phyloP scores from a whole-genome alignment of 2,888 invertebrate genomes.

The Aphidius colemani region DNA sequence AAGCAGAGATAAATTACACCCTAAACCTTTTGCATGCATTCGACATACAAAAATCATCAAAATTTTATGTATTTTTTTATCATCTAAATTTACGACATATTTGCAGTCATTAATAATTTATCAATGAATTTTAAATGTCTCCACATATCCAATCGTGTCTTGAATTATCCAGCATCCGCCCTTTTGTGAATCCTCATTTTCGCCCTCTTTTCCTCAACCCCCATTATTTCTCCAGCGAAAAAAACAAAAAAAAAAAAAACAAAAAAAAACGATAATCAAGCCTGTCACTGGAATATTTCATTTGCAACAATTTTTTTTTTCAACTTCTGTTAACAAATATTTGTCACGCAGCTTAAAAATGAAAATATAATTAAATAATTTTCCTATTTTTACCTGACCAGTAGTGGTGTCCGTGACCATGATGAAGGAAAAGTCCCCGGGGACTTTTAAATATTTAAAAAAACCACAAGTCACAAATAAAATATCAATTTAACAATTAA shows the following conservation, averaged over 20 bases:
- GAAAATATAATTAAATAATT: not conserved
- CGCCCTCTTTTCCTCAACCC: not conserved
- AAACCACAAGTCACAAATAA: not conserved
- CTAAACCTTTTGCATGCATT: not conserved
- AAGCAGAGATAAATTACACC: not conserved
- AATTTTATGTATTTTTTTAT: too few relatives aligned
- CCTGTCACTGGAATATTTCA: too few relatives aligned
- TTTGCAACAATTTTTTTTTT: not conserved
- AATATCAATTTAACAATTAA: too few relatives aligned
- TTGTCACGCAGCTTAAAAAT: not conserved
- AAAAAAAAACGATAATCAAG: too few relatives aligned
- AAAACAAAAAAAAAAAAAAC: not conserved
- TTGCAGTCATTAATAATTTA: too few relatives aligned
- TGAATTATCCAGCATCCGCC: slow-evolving; percentile 28
- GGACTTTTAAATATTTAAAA: not conserved
- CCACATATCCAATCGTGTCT: not conserved
- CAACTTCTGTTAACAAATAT: not conserved
- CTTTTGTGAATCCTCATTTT: slow-evolving; percentile 25
- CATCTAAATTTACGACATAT: too few relatives aligned
- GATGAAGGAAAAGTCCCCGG: slow-evolving; percentile 30
- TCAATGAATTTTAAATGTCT: too few relatives aligned
- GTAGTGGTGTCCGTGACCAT: slow-evolving; percentile 56
- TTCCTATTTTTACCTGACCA: slow-evolving; percentile 48
- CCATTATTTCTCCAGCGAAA: not conserved
- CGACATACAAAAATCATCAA: not conserved